Base-by-base conservation (phyloP, 2,113 vertebrate genomes). In the Corydoras maculifer region DNA sequence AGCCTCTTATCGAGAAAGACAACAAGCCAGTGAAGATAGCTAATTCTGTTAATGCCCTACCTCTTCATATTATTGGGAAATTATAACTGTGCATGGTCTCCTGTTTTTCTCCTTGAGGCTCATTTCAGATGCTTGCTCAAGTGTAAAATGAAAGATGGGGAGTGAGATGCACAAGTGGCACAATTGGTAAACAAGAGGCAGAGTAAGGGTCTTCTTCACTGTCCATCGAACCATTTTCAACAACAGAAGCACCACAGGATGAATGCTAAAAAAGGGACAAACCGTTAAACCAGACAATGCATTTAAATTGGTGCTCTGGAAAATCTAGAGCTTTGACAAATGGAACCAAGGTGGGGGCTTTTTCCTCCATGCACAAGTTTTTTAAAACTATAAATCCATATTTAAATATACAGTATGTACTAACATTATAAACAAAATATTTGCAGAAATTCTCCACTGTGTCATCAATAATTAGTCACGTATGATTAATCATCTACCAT, bases 11-110 rank as follows among this genome's bases (percentile, higher is more conserved):
- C 70, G 75, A 70, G 65, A 69, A 67, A 74, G 72, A 66, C 62
- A 72, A 61, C 78, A 67, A 69, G 74, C 59, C 75, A 51, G 69
- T 12, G 64, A 53, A 69, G 72, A 77, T 72, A 79, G 75, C 77
- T 68, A 18, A 68, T 75, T 82, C 68, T 64, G 68, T 74, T 72
- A 82, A 80, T 74, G 77, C 71, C 82, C 85, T 82, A 79, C 76
- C 84, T 80, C 84, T 80, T 77, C 77, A 78, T 75, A 68, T 86
- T 83, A 87, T 84, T 81, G 84, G 78, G 78, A 86, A 84, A 84
- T 81, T 75, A 77, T 78, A 80, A 82, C 77, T 79, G 85, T 75
- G 77, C 69, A 81, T 69, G 73, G 69, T 55, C 31, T 0, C 49
- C 49, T 75, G 79, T 83, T 80, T 75, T 74, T 79, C 80, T 80